Conservation (phyloP, 1,140 invertebrate species). For the Drosophila watanabei region DNA sequence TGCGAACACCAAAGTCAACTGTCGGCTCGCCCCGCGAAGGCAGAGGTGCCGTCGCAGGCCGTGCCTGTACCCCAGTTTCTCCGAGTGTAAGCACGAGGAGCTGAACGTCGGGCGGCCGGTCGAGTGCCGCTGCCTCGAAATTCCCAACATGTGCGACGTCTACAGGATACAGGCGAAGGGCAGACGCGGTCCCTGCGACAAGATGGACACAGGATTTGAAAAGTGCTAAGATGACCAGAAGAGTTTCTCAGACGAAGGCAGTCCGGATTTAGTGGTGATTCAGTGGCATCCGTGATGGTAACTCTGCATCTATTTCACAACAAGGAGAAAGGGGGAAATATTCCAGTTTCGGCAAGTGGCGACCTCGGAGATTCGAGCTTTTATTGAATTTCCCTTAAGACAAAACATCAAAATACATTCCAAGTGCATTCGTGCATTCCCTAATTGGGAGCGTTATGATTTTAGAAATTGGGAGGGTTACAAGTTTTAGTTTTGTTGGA, state of each 20-base stretch:
- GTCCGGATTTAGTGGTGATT: slow-evolving; percentile 3
- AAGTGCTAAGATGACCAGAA: background rate
- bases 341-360: background rate
- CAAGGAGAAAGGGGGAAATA: background rate
- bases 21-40: background rate
- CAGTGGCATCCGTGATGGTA: background rate
- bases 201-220: background rate
- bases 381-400: background rate
- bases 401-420: no score
- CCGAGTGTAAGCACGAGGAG: slow-evolving; percentile 32
- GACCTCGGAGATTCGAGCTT: background rate
- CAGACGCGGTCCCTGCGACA: background rate
- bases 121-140: slow-evolving; percentile 37
- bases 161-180: background rate
- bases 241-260: background rate
- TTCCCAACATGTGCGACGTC: background rate
- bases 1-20: background rate
- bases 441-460: background rate
- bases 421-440: no score
- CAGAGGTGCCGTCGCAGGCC: slow-evolving; percentile 6
- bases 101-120: background rate
- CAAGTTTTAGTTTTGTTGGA: background rate
- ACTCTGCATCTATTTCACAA: background rate
- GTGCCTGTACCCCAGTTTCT: slow-evolving; percentile 52
- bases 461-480: background rate